These are phyloP conservation scores for Catonia carolina DNA, from an alignment of 2,888 invertebrate species.

Conservation along the genomic window DNA sequence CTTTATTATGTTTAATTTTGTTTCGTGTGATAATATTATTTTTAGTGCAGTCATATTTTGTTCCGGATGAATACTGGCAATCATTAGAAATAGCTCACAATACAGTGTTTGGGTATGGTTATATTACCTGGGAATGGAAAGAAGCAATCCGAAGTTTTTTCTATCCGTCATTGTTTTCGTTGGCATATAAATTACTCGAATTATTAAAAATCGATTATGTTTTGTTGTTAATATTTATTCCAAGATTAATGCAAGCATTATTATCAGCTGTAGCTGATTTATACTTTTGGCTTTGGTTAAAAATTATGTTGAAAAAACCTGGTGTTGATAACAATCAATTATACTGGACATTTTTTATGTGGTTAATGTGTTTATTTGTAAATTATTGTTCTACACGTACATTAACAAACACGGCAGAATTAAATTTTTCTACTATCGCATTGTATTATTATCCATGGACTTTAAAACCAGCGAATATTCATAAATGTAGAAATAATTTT, in stretches of 20 bases:
- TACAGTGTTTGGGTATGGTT: not conserved
- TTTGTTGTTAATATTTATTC: not conserved
- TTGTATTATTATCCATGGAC: constrained; percentile 5
- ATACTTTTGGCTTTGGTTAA: not conserved
- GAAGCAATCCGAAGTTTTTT: not conserved
- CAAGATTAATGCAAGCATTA: not conserved
- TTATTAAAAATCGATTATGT: not conserved
- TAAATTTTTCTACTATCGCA: not conserved
- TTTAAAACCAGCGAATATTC: not conserved
- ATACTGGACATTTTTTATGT: not conserved
- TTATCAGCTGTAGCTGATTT: not conserved
- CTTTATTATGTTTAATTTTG: too few species aligned
- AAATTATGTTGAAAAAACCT: not conserved
- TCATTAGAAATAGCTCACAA: constrained; percentile 2
- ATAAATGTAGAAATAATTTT: not conserved
- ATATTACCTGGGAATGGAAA: constrained; percentile 8
- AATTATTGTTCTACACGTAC: constrained; percentile 4
- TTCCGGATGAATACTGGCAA: constrained; percentile 10
- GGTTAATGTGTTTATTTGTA: constrained; percentile 5
- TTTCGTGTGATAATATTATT: too few species aligned
- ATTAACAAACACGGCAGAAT: not conserved
- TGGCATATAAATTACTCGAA: not conserved
- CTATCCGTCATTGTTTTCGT: not conserved
- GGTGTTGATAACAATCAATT: not conserved
- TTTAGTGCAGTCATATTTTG: not conserved